Evolutionary conservation across 2,797 vertebrate genomes (phyloP).

Genomic region (Leptodactylus fallax): DNA sequence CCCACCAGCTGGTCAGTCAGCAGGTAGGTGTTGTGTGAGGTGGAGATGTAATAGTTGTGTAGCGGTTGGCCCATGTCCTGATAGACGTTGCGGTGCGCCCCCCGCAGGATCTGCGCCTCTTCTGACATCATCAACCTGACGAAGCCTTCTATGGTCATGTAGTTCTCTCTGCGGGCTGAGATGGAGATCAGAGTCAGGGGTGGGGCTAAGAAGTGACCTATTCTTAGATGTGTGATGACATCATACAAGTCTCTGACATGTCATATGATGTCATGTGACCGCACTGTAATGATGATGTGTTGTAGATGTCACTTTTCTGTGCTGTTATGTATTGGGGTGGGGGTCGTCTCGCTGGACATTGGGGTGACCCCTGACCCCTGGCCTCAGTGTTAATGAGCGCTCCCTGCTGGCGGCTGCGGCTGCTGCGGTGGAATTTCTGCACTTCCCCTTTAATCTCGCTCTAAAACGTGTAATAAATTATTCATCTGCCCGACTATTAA

Average conservation of each 20-base stretch:
- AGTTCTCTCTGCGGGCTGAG: constrained; percentile 75
- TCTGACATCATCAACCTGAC: constrained; percentile 82
- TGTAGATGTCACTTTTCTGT: too few species aligned
- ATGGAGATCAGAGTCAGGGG: background rate
- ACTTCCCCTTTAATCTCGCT: too few species aligned
- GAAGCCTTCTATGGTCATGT: constrained; percentile 87
- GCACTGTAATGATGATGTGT: too few species aligned
- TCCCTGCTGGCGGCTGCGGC: too few species aligned
- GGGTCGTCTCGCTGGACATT: background rate
- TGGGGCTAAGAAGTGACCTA: too few species aligned
- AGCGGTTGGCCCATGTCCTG: constrained; percentile 85
- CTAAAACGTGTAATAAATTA: constrained; percentile 1
- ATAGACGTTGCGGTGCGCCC: constrained; percentile 74
- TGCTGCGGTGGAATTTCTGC: background rate
- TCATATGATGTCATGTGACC: too few species aligned
- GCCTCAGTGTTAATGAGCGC: background rate
- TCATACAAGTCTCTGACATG: too few species aligned
- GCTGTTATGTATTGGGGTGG: too few species aligned
- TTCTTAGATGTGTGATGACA: too few species aligned
- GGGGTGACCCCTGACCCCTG: background rate
- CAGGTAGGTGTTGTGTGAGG: constrained; percentile 91
- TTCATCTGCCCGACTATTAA: background rate
- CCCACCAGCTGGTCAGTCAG: constrained; percentile 83
- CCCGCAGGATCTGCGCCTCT: constrained; percentile 79
- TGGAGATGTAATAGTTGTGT: constrained; percentile 86